Evolutionary conservation across 2,797 vertebrate genomes (phyloP), one percentile per base, ranked within the genome.

Genomic region (Benthosema pterotum): DNA sequence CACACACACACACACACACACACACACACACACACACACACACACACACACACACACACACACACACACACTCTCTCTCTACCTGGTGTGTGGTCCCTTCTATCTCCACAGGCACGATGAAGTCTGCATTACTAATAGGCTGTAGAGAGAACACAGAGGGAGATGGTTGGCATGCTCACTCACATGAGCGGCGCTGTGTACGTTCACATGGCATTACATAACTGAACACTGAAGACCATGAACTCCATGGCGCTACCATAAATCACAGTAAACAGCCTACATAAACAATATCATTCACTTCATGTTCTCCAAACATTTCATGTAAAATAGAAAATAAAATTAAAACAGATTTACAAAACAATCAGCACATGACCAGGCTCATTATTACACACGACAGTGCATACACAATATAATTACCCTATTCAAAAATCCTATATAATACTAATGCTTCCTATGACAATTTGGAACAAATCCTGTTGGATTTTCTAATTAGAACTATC

Each of bases 71-170:
- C 32, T 9, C 8, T 48, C 42, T 53, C 43, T 66, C 83, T 83
- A 97, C 95, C 95, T 96, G 95, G 84, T 96, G 95, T 72, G 93
- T 95, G 83, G 93, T 94, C 83, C 94, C 95, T 84, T 96, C 95
- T 68, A 96, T 96, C 89, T 97, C 95, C 72, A 96, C 94, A 74
- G 95, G 94, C 80, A 96, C 94, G 73, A 96, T 93, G 89, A 96
- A 96, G 90, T 96, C 95, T 48, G 95, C 94, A 55, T 95, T 95
- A 82, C 78, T 94, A 88, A 96, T 94, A 3, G 95, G 95, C 96
- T 97, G 85, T 55, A 78, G 82, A 76, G 75, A 55, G 69, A 77
- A 71, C 57, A 81, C 63, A 89, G 74, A 62, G 55, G 43, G 57
- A 79, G 67, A 79, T 13, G 63, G 68, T 82, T 71, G 79, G 77